Conservation (phyloP, 2,797 vertebrate genomes). For the Acanthis flammea region DNA sequence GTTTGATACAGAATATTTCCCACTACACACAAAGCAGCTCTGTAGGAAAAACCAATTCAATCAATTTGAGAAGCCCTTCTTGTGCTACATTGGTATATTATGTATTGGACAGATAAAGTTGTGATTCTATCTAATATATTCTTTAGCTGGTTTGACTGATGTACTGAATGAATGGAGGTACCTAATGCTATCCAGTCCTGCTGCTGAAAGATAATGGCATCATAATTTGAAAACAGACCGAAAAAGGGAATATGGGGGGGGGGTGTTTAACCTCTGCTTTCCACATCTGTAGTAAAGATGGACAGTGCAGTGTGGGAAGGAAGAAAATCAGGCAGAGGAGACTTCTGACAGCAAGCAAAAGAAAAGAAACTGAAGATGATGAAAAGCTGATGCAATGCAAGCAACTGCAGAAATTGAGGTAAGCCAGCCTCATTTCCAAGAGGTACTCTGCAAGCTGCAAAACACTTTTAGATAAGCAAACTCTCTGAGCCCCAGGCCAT, state of each 20-base stretch:
- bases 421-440: background rate
- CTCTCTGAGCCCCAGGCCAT: background rate
- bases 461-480: background rate
- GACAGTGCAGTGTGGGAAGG: background rate
- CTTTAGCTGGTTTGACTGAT: conserved; percentile 43
- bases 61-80: conserved; percentile 54
- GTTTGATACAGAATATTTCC: conserved; percentile 38
- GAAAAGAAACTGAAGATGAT: background rate
- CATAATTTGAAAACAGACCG: conserved; percentile 1
- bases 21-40: conserved; percentile 8
- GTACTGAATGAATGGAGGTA: conserved; percentile 18
- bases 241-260: background rate
- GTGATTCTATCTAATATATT: conserved; percentile 60
- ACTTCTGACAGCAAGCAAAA: background rate
- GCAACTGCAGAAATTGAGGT: background rate
- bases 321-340: background rate
- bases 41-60: conserved; percentile 48
- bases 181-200: background rate
- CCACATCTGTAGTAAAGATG: background rate
- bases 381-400: background rate
- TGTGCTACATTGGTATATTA: conserved; percentile 20
- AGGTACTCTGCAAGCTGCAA: background rate
- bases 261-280: background rate
- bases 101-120: conserved; percentile 33
- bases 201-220: conserved; percentile 25